Base-by-base conservation (phyloP, 2,888 invertebrate species). In the Anorthoa munda region DNA sequence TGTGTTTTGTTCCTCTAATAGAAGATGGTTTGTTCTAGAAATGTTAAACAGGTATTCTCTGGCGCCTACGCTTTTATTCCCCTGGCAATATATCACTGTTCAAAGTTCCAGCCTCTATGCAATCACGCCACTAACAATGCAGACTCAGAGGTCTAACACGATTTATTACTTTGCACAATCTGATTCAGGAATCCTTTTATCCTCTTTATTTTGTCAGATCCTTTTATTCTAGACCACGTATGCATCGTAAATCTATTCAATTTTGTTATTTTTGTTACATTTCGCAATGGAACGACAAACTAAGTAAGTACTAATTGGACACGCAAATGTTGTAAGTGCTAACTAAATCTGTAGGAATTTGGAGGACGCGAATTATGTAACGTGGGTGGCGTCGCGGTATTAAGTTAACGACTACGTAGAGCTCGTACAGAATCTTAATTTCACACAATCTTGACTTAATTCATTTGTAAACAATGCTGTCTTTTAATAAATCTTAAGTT, bases 301-400 rank as follows among this genome's bases (percentile, higher is more conserved):
- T 60, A 84, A 76, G 63, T 55, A 70, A 77, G 75, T 73, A 76
- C 75, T 84, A 86, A 87, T 86, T 88, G 78, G 85, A 76, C 81
- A 82, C 78, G 76, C 86, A 87, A 87, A 90, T 78, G 70, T 86
- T 78, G 84, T 82, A 77, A 81, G 90, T 89, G 85, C 77, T 84
- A 88, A 89, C 45, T 85, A 88, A 81, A 73, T 87, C 82, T 84
- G 83, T 79, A 81, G 87, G 83, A 74, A 83, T 90, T 90, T 88
- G 73, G 86, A 92, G 92, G 92, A 90, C 91, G 76, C 46, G 18
- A 56, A 72, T 88, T 86, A 86, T 84, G 81, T 86, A 87, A 88
- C 46, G 77, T 85, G 77, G 87, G 86, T 83, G 86, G 76, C 84
- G 83, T 75, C 39, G 82, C 83, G 83, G 63, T 79, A 23, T 65